Conservation (phyloP, 1,140 invertebrate species). For the Tribolium madens region DNA sequence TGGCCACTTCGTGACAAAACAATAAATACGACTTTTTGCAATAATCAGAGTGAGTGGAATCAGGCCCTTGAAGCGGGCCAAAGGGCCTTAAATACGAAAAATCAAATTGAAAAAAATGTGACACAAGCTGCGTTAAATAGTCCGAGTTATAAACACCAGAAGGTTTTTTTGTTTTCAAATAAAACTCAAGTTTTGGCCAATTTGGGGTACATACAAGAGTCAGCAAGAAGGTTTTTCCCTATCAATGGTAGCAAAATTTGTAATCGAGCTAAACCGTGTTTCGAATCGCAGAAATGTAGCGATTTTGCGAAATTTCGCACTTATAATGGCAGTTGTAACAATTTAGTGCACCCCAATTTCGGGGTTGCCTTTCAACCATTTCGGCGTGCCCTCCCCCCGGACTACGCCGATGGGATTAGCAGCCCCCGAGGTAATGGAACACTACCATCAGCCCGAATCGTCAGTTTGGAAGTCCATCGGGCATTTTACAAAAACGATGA, state of each 20-base stretch:
- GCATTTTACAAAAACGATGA: slow-evolving; percentile 78
- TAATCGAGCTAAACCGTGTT: slow-evolving; percentile 42
- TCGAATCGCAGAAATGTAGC: slow-evolving; percentile 38
- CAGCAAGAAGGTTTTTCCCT: slow-evolving; percentile 73
- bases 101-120: slow-evolving; percentile 68
- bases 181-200: slow-evolving; percentile 72
- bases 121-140: slow-evolving; percentile 67
- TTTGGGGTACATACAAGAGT: slow-evolving; percentile 74
- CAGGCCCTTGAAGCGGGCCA: slow-evolving; percentile 70
- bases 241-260: slow-evolving; percentile 53
- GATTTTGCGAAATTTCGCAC: slow-evolving; percentile 71
- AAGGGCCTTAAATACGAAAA: slow-evolving; percentile 69
- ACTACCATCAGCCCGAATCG: slow-evolving; percentile 79
- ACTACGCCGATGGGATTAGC: slow-evolving; percentile 85
- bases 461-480: slow-evolving; percentile 80
- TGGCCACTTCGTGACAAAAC: slow-evolving; percentile 52
- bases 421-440: slow-evolving; percentile 72
- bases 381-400: slow-evolving; percentile 77
- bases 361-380: slow-evolving; percentile 84
- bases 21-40: slow-evolving; percentile 38
- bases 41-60: slow-evolving; percentile 60
- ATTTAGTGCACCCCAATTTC: slow-evolving; percentile 74
- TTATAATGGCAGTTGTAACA: slow-evolving; percentile 87
- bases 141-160: slow-evolving; percentile 77
- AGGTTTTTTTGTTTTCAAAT: slow-evolving; percentile 72